Evolutionary conservation across 2,113 vertebrate species (phyloP).

Genomic region (Brachyistius frenatus): DNA sequence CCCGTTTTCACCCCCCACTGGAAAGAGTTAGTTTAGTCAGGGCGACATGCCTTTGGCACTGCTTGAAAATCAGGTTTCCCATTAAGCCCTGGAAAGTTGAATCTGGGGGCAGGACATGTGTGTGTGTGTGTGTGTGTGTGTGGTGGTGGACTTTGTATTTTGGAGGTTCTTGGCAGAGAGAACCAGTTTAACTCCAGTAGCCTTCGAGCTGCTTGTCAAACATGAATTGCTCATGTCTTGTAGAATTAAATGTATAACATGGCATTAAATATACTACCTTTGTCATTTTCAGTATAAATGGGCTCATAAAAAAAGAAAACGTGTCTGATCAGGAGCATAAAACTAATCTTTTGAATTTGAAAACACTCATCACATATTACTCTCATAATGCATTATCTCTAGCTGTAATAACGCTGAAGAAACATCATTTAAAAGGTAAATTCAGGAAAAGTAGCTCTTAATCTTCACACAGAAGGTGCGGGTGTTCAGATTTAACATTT

Average conservation of each 20-base stretch:
- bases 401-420: conserved; percentile 32
- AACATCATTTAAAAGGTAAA: conserved; percentile 43
- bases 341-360: background rate
- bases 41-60: conserved; percentile 64
- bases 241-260: conserved; percentile 2
- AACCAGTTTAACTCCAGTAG: conserved; percentile 32
- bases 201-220: conserved; percentile 43
- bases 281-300: background rate
- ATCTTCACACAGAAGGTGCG: conserved; percentile 38
- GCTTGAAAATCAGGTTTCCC: conserved; percentile 72
- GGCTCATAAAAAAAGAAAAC: background rate
- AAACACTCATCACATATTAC: background rate
- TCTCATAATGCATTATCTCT: conserved; percentile 2
- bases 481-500: conserved; percentile 51
- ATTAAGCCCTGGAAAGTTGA: conserved; percentile 75
- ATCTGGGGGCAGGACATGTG: conserved; percentile 62
- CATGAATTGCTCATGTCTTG: background rate
- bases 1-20: conserved; percentile 21
- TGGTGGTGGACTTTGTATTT: conserved; percentile 35
- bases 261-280: background rate
- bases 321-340: background rate
- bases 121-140: conserved; percentile 25
- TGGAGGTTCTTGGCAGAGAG: conserved; percentile 41
- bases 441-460: conserved; percentile 36
- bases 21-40: conserved; percentile 68